These are phyloP conservation scores for Odontesthes bonariensis DNA, from an alignment of 2,113 vertebrate species.

Conservation along the genomic window DNA sequence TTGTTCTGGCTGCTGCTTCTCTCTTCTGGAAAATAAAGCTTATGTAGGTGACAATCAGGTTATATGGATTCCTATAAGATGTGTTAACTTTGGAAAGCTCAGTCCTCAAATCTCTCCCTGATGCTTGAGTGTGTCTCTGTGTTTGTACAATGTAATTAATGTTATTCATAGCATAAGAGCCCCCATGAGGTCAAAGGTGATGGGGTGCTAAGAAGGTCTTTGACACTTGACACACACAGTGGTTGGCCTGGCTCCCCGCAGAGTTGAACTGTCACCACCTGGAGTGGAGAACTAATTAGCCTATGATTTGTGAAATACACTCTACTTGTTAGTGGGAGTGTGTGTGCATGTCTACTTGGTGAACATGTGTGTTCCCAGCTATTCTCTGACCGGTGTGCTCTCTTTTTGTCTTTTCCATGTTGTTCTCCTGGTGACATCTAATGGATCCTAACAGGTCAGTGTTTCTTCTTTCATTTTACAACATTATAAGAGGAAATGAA, in stretches of 20 bases:
- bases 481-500: background rate
- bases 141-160: constrained; percentile 34
- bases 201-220: constrained; percentile 74
- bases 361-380: background rate
- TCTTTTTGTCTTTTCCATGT: constrained; percentile 55
- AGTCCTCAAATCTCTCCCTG: background rate
- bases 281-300: constrained; percentile 72
- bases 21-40: background rate
- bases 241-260: constrained; percentile 48
- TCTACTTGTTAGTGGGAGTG: constrained; percentile 17
- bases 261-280: constrained; percentile 79
- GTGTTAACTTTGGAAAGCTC: background rate
- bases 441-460: constrained; percentile 61
- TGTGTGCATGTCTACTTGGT: background rate
- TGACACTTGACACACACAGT: constrained; percentile 74
- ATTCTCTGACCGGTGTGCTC: constrained; percentile 25
- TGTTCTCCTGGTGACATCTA: background rate
- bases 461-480: constrained; percentile 9
- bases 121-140: background rate
- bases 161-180: constrained; percentile 50
- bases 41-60: background rate
- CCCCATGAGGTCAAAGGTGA: constrained; percentile 69
- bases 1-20: too few species aligned
- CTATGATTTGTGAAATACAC: constrained; percentile 73
- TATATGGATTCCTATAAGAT: background rate